Percentiles rank a stretch among this genome's conserved stretches.
Evolutionary conservation across 2,888 invertebrate genomes (phyloP).

Genomic region (Podotricha telesiphe): DNA sequence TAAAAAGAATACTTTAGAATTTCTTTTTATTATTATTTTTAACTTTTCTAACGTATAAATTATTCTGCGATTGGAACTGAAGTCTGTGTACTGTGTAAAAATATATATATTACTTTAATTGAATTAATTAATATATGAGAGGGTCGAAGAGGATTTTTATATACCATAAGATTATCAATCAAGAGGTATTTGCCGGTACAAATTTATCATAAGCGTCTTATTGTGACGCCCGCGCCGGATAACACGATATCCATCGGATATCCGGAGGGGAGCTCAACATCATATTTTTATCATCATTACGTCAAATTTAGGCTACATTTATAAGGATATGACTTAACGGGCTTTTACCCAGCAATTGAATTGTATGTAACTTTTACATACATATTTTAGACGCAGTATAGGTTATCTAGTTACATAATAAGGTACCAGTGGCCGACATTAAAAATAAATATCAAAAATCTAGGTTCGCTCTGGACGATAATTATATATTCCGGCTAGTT

Average conservation of each 20-base stretch:
- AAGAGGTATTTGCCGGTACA: conserved; percentile 75
- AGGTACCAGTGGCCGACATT: no score
- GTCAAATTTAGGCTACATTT: conserved; percentile 58
- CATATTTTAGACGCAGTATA: no score
- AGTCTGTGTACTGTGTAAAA: no score
- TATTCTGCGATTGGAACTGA: no score
- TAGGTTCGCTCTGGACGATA: no score
- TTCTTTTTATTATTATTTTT: no score
- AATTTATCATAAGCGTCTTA: conserved; percentile 79
- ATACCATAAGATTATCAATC: conserved; percentile 71
- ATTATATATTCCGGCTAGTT: no score
- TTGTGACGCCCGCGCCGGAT: conserved; percentile 70
- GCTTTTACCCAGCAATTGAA: neutral
- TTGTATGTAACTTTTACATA: neutral
- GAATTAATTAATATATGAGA: neutral
- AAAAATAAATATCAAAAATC: no score
- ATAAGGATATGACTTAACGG: conserved; percentile 49
- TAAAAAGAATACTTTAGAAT: no score
- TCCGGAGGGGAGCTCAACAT: conserved; percentile 80
- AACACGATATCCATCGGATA: conserved; percentile 81
- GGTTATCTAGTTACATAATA: no score
- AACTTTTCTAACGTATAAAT: no score
- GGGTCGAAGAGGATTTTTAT: conserved; percentile 42
- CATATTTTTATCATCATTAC: conserved; percentile 83
- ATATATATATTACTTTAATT: no score